Conservation (phyloP, 2,113 vertebrate genomes). For the Gavialis gangeticus region DNA sequence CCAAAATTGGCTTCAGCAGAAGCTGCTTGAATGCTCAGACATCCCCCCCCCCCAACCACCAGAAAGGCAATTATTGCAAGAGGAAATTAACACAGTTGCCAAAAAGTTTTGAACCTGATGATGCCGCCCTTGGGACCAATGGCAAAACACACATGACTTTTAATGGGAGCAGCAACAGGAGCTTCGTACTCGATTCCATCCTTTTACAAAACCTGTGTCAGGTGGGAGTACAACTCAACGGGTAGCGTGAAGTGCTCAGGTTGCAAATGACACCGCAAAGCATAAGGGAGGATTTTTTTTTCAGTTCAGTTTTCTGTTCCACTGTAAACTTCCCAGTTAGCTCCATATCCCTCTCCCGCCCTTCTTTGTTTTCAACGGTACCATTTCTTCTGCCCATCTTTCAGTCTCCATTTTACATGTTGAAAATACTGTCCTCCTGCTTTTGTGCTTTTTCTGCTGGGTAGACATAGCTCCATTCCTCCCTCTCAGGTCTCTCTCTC, state of each 20-base stretch:
- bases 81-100: constrained; percentile 36
- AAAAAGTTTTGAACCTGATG: constrained; percentile 36
- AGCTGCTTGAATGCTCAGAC: constrained; percentile 57
- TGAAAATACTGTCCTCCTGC: neutral
- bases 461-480: neutral
- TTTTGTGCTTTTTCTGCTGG: neutral
- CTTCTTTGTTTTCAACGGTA: neutral
- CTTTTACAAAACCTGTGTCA: neutral
- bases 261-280: constrained; percentile 40
- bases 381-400: neutral
- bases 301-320: constrained; percentile 2
- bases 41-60: neutral
- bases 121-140: constrained; percentile 29
- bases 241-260: neutral
- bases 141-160: constrained; percentile 49
- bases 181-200: neutral
- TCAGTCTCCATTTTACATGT: neutral
- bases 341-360: neutral
- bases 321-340: constrained; percentile 3
- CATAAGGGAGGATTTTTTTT: constrained; percentile 32
- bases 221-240: constrained; percentile 9
- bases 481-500: neutral
- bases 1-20: constrained; percentile 67
- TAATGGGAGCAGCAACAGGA: constrained; percentile 3
- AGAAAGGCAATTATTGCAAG: constrained; percentile 44